Conservation (phyloP, 2,797 vertebrate genomes). For the Lophius americanus region DNA sequence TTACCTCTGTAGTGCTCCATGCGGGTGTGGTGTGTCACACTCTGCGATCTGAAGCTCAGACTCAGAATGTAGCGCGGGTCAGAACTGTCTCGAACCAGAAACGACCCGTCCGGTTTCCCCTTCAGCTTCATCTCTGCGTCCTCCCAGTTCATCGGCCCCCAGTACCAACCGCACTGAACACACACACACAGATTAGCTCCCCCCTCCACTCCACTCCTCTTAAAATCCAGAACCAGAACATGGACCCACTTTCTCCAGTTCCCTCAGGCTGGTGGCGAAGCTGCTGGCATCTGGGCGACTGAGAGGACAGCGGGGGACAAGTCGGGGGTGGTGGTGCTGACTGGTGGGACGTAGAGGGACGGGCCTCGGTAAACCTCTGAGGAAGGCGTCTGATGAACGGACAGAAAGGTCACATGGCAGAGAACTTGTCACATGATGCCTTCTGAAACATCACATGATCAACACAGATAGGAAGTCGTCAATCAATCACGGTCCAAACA, state of each 20-base stretch:
- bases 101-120: conserved; percentile 93
- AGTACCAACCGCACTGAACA: conserved; percentile 89
- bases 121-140: conserved; percentile 98
- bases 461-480: no score
- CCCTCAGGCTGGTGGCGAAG: conserved; percentile 89
- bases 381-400: conserved; percentile 67
- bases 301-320: conserved; percentile 79
- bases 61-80: conserved; percentile 97
- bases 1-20: conserved; percentile 92
- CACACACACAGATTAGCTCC: conserved; percentile 9
- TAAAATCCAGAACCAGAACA: not conserved
- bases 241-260: conserved; percentile 87
- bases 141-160: conserved; percentile 95
- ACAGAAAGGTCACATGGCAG: not conserved
- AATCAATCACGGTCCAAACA: no score
- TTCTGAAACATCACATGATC: no score
- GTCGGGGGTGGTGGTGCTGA: conserved; percentile 56
- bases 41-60: conserved; percentile 96
- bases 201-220: not conserved
- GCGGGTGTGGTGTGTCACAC: conserved; percentile 92
- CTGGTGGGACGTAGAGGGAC: conserved; percentile 53
- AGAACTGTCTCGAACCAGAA: conserved; percentile 95
- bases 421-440: no score
- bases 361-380: conserved; percentile 64
- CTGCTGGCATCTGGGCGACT: conserved; percentile 85